Base-by-base conservation (phyloP, 2,888 invertebrate species). In the Acleris literana region DNA sequence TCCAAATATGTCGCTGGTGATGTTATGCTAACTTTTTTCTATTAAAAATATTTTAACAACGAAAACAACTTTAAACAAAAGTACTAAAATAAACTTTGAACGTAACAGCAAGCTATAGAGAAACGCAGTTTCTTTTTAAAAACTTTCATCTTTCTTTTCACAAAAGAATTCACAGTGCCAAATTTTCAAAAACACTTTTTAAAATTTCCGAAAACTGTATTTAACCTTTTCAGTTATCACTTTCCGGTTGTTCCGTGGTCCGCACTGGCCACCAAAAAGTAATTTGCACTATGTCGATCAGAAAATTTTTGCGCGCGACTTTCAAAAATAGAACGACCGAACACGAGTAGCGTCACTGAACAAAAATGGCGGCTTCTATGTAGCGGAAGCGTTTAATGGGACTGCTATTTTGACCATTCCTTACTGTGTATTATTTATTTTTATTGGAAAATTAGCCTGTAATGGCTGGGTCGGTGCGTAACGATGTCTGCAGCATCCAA, bases 111-210 rank as follows among this genome's bases (percentile, higher is more conserved):
- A 71, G 77, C 80, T 92, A 92, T 92, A 59, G 92, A 92, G 78
- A 92, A 92, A 74, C 92, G 87, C 13, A 92, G 75, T 71, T 92
- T 92, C 77, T 92, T 92, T 79, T 92, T 92, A 70, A 92, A 92
- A 77, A 91, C 78, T 92, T 90, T 92, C 92, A 92, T 92, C 75
- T 91, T 92, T 84, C 86, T 88, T 71, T 84, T 90, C 77, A 91
- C 84, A 77, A 88, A 87, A 48, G 86, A 86, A 87, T 87, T 88
- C 90, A 91, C 92, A 75, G 80, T 87, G 82, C 66, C 53, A 57
- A 55, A 59, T 48, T 63, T 58, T 22, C 7, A 52, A 48, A 17
- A 64, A 25, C 62, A 48, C 43, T 56, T 66, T 56, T 63, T 22
- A 70, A 67, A 60, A 64, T 64, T 17, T 53, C 46, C 52, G 69